Conservation (phyloP, 2,113 vertebrate species). For the Sakesphorus luctuosus region DNA sequence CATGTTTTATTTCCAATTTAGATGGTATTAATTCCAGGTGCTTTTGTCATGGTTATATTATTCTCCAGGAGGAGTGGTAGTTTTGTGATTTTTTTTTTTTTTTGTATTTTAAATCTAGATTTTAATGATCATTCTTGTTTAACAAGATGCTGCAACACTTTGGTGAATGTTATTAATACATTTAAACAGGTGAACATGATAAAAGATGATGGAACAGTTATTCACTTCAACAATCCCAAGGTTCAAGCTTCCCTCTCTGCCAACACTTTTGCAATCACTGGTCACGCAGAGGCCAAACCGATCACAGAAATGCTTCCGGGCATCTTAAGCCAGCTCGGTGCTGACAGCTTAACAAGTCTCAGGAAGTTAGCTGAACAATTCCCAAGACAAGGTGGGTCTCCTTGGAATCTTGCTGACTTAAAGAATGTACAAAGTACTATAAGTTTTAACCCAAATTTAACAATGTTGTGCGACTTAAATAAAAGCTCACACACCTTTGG, state of each 20-base stretch:
- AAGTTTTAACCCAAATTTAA: background rate
- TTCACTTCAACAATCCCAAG: constrained; percentile 99
- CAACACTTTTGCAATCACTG: constrained; percentile 98
- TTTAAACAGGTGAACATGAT: constrained; percentile 96
- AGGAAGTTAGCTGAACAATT: constrained; percentile 97
- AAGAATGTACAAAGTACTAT: background rate
- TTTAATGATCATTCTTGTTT: background rate
- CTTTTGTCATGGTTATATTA: background rate
- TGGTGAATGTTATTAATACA: constrained; percentile 17
- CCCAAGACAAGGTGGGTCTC: constrained; percentile 89
- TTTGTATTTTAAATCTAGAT: background rate
- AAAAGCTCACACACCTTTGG: background rate
- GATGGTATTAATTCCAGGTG: background rate
- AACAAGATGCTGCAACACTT: background rate
- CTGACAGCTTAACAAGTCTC: constrained; percentile 97
- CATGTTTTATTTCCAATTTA: background rate
- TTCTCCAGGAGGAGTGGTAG: background rate
- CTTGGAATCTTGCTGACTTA: background rate
- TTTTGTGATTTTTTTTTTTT: background rate
- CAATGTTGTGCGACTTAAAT: background rate
- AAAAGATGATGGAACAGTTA: constrained; percentile 97
- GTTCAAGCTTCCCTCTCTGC: constrained; percentile 97
- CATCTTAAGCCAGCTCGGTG: constrained; percentile 97
- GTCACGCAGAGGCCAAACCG: constrained; percentile 96
- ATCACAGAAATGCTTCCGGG: constrained; percentile 99